phyloP scores from a whole-genome alignment of 2,797 vertebrate genomes.

The Pagetopsis macropterus region DNA sequence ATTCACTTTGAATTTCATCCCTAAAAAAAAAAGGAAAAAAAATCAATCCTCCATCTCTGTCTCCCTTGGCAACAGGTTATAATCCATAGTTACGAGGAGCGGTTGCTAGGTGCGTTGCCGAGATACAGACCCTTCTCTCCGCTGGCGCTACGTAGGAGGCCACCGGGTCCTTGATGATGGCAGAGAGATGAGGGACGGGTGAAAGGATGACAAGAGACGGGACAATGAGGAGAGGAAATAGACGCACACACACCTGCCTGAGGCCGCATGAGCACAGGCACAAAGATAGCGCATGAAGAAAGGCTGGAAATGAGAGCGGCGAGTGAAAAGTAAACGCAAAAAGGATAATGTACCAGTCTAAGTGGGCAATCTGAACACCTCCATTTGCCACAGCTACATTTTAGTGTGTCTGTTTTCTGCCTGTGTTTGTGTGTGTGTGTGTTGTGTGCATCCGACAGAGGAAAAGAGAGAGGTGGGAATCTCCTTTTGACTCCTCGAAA shows the following conservation, averaged over 20 bases:
- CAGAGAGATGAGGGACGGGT: conserved; percentile 73
- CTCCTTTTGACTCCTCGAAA: conserved; percentile 50
- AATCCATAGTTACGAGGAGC: conserved; percentile 86
- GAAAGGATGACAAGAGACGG: conserved; percentile 78
- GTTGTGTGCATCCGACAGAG: conserved; percentile 36
- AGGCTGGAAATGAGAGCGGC: conserved; percentile 59
- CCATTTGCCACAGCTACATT: conserved; percentile 52
- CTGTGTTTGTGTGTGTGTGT: conserved; percentile 19
- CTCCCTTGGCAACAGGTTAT: conserved; percentile 90
- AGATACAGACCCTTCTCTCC: conserved; percentile 84
- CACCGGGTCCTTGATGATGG: conserved; percentile 81
- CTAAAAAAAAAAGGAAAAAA: conserved; percentile 59
- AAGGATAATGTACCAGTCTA: conserved; percentile 65
- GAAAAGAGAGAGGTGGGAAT: conserved; percentile 21
- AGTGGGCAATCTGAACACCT: conserved; percentile 71
- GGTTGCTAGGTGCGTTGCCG: conserved; percentile 87
- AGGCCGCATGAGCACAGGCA: conserved; percentile 46
- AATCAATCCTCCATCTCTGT: conserved; percentile 86
- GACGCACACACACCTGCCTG: conserved; percentile 62
- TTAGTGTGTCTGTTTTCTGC: conserved; percentile 39
- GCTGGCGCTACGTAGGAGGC: conserved; percentile 80
- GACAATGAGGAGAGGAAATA: conserved; percentile 74
- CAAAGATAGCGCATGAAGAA: conserved; percentile 54
- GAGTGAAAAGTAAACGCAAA: conserved; percentile 68
- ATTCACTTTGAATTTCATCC: conserved; percentile 78